Conservation (phyloP, 2,113 vertebrate species). For the Alectura lathami region DNA sequence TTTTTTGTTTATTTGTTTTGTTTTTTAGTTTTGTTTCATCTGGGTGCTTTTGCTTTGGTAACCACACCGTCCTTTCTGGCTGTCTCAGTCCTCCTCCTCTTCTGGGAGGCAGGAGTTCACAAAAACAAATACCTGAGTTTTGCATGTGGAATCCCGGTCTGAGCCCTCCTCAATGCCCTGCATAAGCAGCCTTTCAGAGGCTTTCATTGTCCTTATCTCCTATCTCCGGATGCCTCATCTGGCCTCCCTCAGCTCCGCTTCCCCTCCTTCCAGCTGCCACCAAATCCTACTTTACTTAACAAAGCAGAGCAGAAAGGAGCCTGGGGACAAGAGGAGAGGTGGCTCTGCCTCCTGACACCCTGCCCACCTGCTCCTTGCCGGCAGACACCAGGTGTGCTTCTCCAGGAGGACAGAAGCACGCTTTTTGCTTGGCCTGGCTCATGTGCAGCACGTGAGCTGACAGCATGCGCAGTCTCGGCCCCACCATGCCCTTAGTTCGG, state of each 20-base stretch:
- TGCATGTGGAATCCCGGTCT: neutral
- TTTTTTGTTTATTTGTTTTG: neutral
- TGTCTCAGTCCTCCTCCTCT: neutral
- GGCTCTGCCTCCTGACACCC: neutral
- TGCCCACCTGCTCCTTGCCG: fast-evolving
- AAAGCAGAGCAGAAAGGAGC: neutral
- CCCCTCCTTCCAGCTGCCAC: neutral
- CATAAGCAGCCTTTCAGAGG: neutral
- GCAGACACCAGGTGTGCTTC: neutral
- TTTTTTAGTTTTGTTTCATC: neutral
- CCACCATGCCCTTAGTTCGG: neutral
- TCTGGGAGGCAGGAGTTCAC: neutral
- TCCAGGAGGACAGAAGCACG: neutral
- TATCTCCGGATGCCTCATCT: neutral
- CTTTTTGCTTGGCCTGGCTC: neutral
- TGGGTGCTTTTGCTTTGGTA: neutral
- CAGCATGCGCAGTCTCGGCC: neutral
- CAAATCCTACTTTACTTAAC: neutral
- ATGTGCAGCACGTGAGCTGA: fast-evolving
- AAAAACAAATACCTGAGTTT: neutral
- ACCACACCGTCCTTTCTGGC: neutral
- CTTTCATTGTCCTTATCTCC: neutral
- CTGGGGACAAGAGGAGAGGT: neutral
- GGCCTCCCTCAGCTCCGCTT: neutral
- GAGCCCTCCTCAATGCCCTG: neutral